phyloP scores from a whole-genome alignment of 2,888 invertebrate species.

The Acronicta alni region DNA sequence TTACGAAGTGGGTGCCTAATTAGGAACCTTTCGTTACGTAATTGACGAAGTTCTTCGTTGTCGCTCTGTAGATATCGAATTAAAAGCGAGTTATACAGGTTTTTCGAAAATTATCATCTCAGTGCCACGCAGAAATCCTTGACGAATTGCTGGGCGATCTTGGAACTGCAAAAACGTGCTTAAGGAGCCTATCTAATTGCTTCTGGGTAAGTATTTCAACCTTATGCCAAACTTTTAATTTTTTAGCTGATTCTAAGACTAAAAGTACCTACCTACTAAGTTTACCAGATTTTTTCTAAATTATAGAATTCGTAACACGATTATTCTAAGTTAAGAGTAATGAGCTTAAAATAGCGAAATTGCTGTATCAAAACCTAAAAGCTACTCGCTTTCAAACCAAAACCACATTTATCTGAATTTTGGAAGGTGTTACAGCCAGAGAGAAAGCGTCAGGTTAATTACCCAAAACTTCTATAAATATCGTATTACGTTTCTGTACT shows the following conservation, averaged over 20 bases:
- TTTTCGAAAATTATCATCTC: slow-evolving; percentile 26
- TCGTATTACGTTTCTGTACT: no score
- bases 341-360: no score
- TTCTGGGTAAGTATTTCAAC: neutral
- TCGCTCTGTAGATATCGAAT: slow-evolving; percentile 44
- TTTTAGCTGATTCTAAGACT: neutral
- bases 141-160: slow-evolving; percentile 7
- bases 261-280: no score
- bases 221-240: neutral
- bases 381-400: no score
- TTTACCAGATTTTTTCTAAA: no score
- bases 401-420: no score
- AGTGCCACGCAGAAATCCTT: slow-evolving; percentile 7
- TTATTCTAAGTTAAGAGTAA: no score
- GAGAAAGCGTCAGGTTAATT: neutral
- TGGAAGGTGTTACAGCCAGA: neutral
- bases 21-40: slow-evolving; percentile 36
- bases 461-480: neutral
- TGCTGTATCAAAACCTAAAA: no score
- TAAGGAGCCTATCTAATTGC: neutral
- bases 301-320: no score
- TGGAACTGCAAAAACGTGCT: slow-evolving; percentile 23
- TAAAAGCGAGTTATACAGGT: slow-evolving; percentile 32
- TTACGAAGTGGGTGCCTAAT: slow-evolving; percentile 49
- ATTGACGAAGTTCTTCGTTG: slow-evolving; percentile 29